Base-by-base conservation (phyloP, 2,113 vertebrate genomes). In the Osmerus mordax region DNA sequence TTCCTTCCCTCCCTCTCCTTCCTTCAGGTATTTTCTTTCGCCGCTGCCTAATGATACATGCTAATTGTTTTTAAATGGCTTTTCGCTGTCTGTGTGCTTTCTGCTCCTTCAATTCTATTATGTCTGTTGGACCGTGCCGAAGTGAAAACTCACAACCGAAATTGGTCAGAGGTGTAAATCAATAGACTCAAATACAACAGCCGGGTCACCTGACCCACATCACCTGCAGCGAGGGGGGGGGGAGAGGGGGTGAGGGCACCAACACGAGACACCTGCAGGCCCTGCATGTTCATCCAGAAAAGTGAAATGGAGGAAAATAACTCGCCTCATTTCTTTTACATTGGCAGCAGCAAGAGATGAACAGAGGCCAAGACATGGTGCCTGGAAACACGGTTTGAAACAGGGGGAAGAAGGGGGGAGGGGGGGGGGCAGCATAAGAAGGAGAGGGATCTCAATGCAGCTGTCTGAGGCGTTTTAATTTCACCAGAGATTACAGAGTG, bases 61-160 rank as follows among this genome's bases (percentile, higher is more conserved):
- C 73, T 89, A 86, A 87, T 89, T 88, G 81, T 83, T 84, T 87
- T 85, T 85, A 87, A 87, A 87, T 88, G 77, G 71, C 12, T 75
- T 81, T 69, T 80, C 62, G 61, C 75, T 78, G 77, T 70, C 0
- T 58, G 32, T 52, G 74, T 75, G 65, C 77, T 67, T 66, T 79
- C 66, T 68, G 75, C 76, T 69, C 58, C 54, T 80, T 81, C 21
- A 70, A 61, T 82, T 89, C 85, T 67, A 86, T 85, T 86, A 86
- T 78, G 60, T 68, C 73, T 23, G n/a, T 47, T 79, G 78, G 83
- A 81, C 79, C 81, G 67, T 84, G 69, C 75, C 78, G 70, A 80
- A 53, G 25, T 36, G 13, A 65, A 77, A 71, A 82, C 69, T 73
- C 78, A 65, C 47, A 36, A 47, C 75, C 59, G 76, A 69, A 69